These are phyloP conservation scores for Hippocampus barbouri DNA, from an alignment of 2,113 vertebrate species.

Conservation along the genomic window DNA sequence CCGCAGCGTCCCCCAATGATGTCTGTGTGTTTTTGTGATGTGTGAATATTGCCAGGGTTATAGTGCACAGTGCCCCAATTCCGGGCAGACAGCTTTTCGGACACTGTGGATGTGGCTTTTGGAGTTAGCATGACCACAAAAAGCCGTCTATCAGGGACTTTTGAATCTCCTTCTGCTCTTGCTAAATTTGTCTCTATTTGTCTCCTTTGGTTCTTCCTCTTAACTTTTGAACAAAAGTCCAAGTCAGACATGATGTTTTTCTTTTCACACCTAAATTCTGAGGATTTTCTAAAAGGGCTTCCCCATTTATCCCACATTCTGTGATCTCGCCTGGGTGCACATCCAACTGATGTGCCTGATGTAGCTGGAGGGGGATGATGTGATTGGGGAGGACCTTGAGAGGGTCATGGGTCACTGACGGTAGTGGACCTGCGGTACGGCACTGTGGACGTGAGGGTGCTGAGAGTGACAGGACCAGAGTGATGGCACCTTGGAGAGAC, in stretches of 20 bases:
- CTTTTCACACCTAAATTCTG: constrained; percentile 21
- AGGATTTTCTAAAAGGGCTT: constrained; percentile 44
- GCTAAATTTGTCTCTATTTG: constrained; percentile 34
- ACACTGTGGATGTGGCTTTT: constrained; percentile 41
- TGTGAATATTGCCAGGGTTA: constrained; percentile 47
- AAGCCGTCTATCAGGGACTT: constrained; percentile 38
- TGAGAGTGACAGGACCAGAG: constrained; percentile 50
- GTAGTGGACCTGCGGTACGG: constrained; percentile 37
- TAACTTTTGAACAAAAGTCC: constrained; percentile 33
- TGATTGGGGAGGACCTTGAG: constrained; percentile 7
- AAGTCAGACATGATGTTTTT: constrained; percentile 42
- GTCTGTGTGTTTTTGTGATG: constrained; percentile 54
- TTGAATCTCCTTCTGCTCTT: constrained; percentile 45
- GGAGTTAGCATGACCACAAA: constrained; percentile 23
- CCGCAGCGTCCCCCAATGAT: constrained; percentile 41
- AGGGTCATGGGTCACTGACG: constrained; percentile 50
- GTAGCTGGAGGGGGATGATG: constrained; percentile 11
- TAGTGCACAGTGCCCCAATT: constrained; percentile 46
- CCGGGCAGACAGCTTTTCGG: constrained; percentile 43
- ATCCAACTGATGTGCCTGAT: constrained; percentile 44
- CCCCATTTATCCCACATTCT: constrained; percentile 42
- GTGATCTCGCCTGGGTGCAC: constrained; percentile 53
- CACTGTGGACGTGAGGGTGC: constrained; percentile 41
- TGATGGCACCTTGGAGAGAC: constrained; percentile 62
- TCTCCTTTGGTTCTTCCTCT: constrained; percentile 14